phyloP scores from a whole-genome alignment of 2,797 vertebrate species.

The Semaprochilodus insignis region DNA sequence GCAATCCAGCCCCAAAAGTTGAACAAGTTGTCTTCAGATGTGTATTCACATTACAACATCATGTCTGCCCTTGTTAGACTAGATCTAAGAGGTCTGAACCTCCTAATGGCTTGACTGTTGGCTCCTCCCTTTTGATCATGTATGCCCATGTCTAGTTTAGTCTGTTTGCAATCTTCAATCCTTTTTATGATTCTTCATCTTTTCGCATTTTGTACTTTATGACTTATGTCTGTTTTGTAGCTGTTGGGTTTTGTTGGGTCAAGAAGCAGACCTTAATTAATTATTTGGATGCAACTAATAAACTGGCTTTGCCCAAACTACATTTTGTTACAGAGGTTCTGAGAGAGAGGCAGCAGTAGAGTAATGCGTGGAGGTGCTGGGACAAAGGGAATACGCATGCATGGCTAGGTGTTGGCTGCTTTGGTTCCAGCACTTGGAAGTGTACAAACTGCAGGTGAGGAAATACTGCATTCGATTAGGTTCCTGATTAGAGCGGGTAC shows the following conservation, averaged over 20 bases:
- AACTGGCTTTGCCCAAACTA: background rate
- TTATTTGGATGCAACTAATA: background rate
- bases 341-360: background rate
- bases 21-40: no score
- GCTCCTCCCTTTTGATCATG: background rate
- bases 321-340: background rate
- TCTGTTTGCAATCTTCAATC: background rate
- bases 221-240: background rate
- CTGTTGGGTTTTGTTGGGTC: background rate
- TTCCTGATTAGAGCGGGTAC: slow-evolving; percentile 53
- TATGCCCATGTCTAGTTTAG: background rate
- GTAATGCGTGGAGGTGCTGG: slow-evolving; percentile 8
- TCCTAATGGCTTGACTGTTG: background rate
- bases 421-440: slow-evolving; percentile 13
- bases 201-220: background rate
- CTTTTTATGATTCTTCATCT: background rate
- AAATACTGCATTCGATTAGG: slow-evolving; percentile 41
- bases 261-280: background rate
- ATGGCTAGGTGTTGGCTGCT: background rate
- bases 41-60: no score
- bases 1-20: no score
- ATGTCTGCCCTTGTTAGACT: no score
- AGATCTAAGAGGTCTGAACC: background rate
- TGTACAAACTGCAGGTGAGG: slow-evolving; percentile 32
- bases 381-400: background rate